Evolutionary conservation across 1,140 invertebrate genomes (phyloP), one percentile per base, ranked within the genome.

Genomic region (Dreissena polymorpha): DNA sequence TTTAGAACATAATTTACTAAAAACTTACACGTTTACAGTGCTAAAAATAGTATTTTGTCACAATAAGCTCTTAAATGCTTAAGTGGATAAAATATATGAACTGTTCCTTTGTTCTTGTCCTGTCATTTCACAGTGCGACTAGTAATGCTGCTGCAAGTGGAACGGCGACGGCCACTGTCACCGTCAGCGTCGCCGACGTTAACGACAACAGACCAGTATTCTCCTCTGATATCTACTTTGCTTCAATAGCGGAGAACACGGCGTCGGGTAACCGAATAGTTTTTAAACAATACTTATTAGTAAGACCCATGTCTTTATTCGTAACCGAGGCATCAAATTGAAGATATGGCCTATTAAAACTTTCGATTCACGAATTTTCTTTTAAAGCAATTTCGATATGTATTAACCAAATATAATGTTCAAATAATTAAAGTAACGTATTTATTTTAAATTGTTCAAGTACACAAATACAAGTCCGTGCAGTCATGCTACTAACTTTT

Each of bases 171-270:
- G 57, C 57, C 16, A 60, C 57, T 10, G 57, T 60, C 57, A 60
- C 57, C 21, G 10, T 60, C 57, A 60, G 21, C 57, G 57, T 60
- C 12, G 21, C 16, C 57, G 10, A 60, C 21, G 57, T 60, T 23
- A 60, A 60, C 57, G 76, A 80, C 25, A 75, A 71, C 50, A 65
- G 72, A 10, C 85, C 85, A 21, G 50, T 53, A 10, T 86, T 86
- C 51, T 68, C 64, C n/a, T 69, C 80, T 13, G 29, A 51, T 0
- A 39, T 79, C 7, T 86, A 86, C 70, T 83, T 67, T 27, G 67
- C 55, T 6, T 16, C 81, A 55, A 16, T 86, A 12, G 49, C 49
- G 3, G 85, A 86, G 76, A 84, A 83, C 63, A 79, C 85, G 21
- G 85, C 64, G n/a, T 51, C 65, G 16, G 85, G 85, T 86, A 82